Percentiles rank a stretch among this genome's conserved stretches.
These are phyloP conservation scores for Parapsyche elsis DNA, from an alignment of 1,140 invertebrate genomes.

Conservation along the genomic window DNA sequence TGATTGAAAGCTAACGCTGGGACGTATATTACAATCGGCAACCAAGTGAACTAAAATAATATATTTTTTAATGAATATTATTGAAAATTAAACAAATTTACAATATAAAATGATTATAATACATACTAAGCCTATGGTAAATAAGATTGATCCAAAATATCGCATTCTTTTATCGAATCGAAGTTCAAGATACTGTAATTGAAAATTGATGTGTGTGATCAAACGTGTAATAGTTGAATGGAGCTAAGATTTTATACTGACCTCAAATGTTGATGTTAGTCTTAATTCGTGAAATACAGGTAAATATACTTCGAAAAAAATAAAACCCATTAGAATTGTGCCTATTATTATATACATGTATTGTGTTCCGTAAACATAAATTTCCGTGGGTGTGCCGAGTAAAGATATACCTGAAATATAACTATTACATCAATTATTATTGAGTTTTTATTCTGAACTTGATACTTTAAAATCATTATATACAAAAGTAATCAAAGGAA, in stretches of 20 bases:
- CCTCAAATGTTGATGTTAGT: constrained; percentile 86
- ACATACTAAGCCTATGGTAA: constrained; percentile 74
- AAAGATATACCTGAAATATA: constrained; percentile 74
- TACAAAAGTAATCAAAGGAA: too few species aligned
- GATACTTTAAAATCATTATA: too few species aligned
- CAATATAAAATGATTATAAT: constrained; percentile 2
- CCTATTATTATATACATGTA: constrained; percentile 75
- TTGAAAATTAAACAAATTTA: neutral
- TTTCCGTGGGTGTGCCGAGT: constrained; percentile 82
- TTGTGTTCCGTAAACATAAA: constrained; percentile 83
- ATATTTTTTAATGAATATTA: constrained; percentile 34
- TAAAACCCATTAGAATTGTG: constrained; percentile 72
- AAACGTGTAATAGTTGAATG: constrained; percentile 4
- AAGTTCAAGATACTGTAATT: constrained; percentile 80
- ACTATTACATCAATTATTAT: constrained; percentile 61
- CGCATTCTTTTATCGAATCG: constrained; percentile 79
- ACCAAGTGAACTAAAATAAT: constrained; percentile 79
- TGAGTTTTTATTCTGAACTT: too few species aligned
- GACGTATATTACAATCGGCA: constrained; percentile 91
- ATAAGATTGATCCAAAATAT: constrained; percentile 79
- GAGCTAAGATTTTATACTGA: constrained; percentile 55
- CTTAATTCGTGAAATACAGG: constrained; percentile 85
- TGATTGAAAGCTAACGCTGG: constrained; percentile 90
- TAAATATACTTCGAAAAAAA: constrained; percentile 77
- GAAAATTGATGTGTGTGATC: constrained; percentile 14